These are phyloP conservation scores for Brotula barbata DNA, from an alignment of 2,797 vertebrate genomes.

Conservation along the genomic window DNA sequence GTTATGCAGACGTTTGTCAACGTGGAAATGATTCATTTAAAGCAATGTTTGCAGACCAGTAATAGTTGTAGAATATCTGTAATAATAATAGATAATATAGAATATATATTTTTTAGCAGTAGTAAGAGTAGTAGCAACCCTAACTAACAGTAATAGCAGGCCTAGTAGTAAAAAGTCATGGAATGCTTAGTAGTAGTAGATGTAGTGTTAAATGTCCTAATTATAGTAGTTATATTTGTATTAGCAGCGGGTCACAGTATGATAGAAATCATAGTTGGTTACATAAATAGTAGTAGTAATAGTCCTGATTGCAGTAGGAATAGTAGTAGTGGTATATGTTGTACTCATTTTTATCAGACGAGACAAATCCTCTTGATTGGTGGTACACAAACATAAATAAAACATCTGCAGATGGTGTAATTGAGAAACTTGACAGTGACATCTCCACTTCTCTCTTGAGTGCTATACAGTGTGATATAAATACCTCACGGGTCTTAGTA, in stretches of 20 bases:
- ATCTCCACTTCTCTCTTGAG: background rate
- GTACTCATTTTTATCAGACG: background rate
- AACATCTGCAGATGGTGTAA: slow-evolving; percentile 9
- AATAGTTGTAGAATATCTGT: no score
- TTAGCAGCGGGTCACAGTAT: no score
- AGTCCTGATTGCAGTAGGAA: background rate
- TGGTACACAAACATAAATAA: background rate
- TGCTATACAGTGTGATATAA: slow-evolving; percentile 3
- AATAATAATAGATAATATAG: no score
- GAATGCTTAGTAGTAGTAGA: no score
- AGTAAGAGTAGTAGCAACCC: no score
- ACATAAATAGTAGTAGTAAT: background rate
- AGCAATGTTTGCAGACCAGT: background rate
- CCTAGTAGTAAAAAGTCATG: no score
- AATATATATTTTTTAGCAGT: no score
- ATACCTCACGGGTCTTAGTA: background rate
- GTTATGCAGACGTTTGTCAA: background rate
- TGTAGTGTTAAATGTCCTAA: no score
- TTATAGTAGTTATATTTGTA: no score
- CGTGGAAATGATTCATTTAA: no score
- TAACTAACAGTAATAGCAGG: no score
- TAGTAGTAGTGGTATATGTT: background rate
- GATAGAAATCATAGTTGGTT: no score
- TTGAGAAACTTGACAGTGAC: background rate
- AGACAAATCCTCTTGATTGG: background rate